Evolutionary conservation across 1,140 invertebrate species (phyloP).

Genomic region (Drosophila lini): DNA sequence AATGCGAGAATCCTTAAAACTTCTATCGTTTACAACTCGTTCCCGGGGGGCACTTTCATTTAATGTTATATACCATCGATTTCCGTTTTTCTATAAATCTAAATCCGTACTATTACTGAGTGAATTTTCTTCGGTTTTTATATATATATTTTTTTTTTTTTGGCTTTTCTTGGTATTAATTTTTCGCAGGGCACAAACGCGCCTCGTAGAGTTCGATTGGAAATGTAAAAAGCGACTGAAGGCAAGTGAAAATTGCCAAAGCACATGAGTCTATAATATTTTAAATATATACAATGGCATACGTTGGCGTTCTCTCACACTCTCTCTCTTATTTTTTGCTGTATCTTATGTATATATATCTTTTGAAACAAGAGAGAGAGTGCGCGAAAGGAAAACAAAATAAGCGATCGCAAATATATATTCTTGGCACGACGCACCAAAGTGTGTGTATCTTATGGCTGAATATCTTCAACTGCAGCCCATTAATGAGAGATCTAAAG

Average conservation of each 20-base stretch:
- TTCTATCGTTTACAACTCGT: constrained; percentile 30
- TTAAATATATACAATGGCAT: constrained; percentile 75
- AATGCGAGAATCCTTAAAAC: constrained; percentile 52
- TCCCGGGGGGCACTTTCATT: constrained; percentile 36
- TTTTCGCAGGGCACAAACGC: constrained; percentile 53
- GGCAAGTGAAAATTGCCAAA: constrained; percentile 80
- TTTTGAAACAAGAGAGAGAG: constrained; percentile 18
- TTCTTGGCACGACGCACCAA: constrained; percentile 59
- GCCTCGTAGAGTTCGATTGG: constrained; percentile 76
- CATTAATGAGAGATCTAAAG: constrained; percentile 71
- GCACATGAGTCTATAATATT: constrained; percentile 78
- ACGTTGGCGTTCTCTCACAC: background rate
- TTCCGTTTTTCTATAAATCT: constrained; percentile 45
- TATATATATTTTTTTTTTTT: background rate
- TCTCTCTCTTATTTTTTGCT: constrained; percentile 9
- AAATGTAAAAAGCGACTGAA: constrained; percentile 83
- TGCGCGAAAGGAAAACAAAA: constrained; percentile 61
- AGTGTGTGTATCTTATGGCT: constrained; percentile 25
- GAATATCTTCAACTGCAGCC: constrained; percentile 41
- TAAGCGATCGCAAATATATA: constrained; percentile 76
- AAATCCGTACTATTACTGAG: constrained; percentile 25
- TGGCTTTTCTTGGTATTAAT: constrained; percentile 9
- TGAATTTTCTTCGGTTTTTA: constrained; percentile 12
- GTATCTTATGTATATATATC: constrained; percentile 32
- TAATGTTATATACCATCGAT: constrained; percentile 28